phyloP scores from a whole-genome alignment of 2,888 invertebrate genomes.

The Eupithecia tripunctaria region DNA sequence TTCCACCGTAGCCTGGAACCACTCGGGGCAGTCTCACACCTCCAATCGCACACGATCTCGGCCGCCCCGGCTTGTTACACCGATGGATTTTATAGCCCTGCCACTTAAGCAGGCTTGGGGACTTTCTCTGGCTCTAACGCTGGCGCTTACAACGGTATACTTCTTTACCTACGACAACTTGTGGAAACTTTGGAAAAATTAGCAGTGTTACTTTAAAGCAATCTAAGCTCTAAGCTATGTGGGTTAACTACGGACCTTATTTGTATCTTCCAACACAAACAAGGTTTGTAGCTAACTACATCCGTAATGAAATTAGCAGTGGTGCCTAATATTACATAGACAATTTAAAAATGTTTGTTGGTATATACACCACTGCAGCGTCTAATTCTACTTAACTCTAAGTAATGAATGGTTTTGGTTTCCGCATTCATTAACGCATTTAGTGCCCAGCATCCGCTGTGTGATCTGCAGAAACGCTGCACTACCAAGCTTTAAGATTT shows the following conservation, averaged over 20 bases:
- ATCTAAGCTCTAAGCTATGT: too few relatives aligned
- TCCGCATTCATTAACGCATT: neutral
- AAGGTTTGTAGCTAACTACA: too few relatives aligned
- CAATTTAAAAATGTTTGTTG: neutral
- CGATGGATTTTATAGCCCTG: slow-evolving; percentile 23
- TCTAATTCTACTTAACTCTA: neutral
- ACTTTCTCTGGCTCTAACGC: slow-evolving; percentile 1
- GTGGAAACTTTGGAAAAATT: neutral
- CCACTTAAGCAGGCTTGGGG: slow-evolving; percentile 11
- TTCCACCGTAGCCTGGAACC: neutral
- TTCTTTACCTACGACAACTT: neutral
- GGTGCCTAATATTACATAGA: neutral
- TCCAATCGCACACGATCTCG: slow-evolving; percentile 49
- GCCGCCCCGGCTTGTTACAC: slow-evolving; percentile 30
- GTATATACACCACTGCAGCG: neutral
- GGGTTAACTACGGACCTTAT: too few relatives aligned
- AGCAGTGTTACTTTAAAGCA: too few relatives aligned
- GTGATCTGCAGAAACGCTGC: neutral
- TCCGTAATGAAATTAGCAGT: neutral
- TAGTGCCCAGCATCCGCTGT: neutral
- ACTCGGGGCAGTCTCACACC: slow-evolving; percentile 63
- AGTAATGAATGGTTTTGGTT: neutral
- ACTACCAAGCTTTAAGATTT: neutral
- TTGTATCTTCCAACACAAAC: too few relatives aligned
- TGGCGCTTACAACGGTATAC: neutral